phyloP scores from a whole-genome alignment of 2,797 vertebrate species.

The Anomalospiza imberbis region DNA sequence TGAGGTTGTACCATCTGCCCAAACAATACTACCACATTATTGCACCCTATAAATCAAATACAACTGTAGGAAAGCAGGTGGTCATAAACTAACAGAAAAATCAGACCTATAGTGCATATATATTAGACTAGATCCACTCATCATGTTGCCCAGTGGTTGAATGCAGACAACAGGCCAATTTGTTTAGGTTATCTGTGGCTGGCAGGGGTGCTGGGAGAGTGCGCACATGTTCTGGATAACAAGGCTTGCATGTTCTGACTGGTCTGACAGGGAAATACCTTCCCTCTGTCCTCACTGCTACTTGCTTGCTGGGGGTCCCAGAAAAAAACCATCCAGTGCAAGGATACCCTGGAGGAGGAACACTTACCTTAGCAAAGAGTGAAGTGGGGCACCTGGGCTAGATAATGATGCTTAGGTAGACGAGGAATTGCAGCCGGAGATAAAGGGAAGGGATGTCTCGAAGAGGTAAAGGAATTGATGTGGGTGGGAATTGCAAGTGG shows the following conservation, averaged over 20 bases:
- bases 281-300: not conserved
- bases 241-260: not conserved
- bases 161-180: not conserved
- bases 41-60: constrained; percentile 31
- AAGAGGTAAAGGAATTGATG: not conserved
- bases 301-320: not conserved
- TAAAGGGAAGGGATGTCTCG: not conserved
- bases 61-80: not conserved
- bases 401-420: not conserved
- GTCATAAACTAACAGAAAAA: constrained; percentile 39
- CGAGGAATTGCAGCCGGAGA: not conserved
- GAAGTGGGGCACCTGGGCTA: not conserved
- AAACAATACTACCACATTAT: not conserved
- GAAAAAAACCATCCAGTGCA: not conserved
- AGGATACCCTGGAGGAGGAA: not conserved
- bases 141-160: not conserved
- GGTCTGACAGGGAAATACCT: not conserved
- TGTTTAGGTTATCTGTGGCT: not conserved
- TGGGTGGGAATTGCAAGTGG: not conserved
- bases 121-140: constrained; percentile 7
- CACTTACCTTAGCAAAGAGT: not conserved
- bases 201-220: not conserved
- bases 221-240: not conserved
- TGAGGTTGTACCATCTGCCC: not conserved
- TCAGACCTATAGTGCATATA: not conserved